Percentiles rank a stretch among this genome's conserved stretches.
Evolutionary conservation across 2,113 vertebrate species (phyloP).

Genomic region (Gymnobelideus leadbeateri): DNA sequence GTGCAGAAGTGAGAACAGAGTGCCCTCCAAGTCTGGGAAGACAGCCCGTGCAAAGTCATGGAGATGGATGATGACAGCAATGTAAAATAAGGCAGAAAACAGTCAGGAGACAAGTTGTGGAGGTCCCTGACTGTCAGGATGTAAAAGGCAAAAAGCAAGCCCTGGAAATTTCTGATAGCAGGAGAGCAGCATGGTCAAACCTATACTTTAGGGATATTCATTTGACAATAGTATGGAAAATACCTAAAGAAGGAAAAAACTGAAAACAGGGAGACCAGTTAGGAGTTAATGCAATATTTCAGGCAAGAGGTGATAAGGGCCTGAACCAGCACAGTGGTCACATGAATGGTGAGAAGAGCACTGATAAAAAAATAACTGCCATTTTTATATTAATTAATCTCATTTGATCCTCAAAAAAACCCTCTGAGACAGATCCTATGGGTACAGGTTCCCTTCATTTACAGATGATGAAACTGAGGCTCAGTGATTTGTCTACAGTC

Average conservation of each 20-base stretch:
- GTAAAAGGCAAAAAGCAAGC: neutral
- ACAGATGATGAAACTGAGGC: neutral
- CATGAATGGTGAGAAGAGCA: neutral
- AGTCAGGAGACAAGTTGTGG: neutral
- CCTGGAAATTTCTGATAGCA: neutral
- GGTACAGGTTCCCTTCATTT: neutral
- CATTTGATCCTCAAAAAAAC: neutral
- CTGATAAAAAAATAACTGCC: neutral
- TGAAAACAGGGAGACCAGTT: neutral
- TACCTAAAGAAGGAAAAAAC: neutral
- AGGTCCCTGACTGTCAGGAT: neutral
- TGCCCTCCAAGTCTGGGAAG: neutral
- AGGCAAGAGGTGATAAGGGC: neutral
- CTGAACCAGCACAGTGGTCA: neutral
- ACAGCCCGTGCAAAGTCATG: neutral
- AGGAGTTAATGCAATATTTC: neutral
- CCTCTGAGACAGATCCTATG: neutral
- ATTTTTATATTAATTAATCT: neutral
- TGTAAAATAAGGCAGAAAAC: neutral
- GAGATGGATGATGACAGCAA: neutral
- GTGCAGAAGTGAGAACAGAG: neutral
- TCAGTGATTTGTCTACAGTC: neutral
- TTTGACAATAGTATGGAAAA: neutral
- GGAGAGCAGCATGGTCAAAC: neutral
- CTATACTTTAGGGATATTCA: neutral